phyloP scores from a whole-genome alignment of 2,888 invertebrate species.

The Gisinianus flammeolus region DNA sequence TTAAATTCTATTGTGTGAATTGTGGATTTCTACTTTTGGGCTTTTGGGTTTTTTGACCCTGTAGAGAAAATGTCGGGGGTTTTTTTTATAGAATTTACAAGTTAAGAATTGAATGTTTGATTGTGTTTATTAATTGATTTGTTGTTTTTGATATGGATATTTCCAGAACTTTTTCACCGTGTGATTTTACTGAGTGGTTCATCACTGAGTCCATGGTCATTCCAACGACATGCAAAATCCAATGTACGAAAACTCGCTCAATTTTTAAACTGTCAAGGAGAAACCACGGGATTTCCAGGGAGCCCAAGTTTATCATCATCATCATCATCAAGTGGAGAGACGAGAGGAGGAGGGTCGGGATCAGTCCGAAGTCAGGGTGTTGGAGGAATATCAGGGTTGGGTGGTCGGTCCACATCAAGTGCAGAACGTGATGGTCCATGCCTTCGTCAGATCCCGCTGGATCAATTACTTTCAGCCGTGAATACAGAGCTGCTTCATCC shows the following conservation, averaged over 20 bases:
- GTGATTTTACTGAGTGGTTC: slow-evolving; percentile 79
- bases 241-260: slow-evolving; percentile 57
- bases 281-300: slow-evolving; percentile 33
- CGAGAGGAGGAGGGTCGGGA: slow-evolving; percentile 19
- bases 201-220: slow-evolving; percentile 73
- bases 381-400: slow-evolving; percentile 6
- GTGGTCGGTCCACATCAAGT: slow-evolving; percentile 33
- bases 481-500: slow-evolving; percentile 54
- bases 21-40: too few species aligned
- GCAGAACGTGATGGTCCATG: slow-evolving; percentile 53
- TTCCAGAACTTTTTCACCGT: slow-evolving; percentile 74
- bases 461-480: slow-evolving; percentile 54
- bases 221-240: slow-evolving; percentile 55
- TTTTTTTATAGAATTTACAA: too few species aligned
- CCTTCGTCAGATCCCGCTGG: slow-evolving; percentile 54
- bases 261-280: slow-evolving; percentile 50
- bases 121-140: not conserved
- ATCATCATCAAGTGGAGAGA: not conserved
- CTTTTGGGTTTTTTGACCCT: too few species aligned
- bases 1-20: too few species aligned
- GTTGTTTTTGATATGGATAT: not conserved
- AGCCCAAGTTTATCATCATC: not conserved
- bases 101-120: too few species aligned
- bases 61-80: too few species aligned
- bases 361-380: not conserved